A percentile compares a stretch with the other conserved stretches of the same genome.
phyloP scores from a whole-genome alignment of 2,113 vertebrate genomes.

The Cardinalis cardinalis region DNA sequence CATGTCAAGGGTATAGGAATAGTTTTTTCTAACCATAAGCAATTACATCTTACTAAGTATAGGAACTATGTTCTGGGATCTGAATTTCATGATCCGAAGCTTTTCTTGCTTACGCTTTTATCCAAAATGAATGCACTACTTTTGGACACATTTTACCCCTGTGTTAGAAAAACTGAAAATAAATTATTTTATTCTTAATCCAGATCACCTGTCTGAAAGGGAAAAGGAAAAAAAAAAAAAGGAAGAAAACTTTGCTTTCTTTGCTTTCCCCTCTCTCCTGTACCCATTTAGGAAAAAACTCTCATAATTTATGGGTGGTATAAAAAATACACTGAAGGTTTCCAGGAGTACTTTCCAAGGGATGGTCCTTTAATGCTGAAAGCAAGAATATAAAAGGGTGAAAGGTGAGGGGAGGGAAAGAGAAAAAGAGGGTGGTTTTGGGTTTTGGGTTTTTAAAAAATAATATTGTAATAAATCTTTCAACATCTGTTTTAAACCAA shows the following conservation, averaged over 20 bases:
- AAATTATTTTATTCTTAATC: not conserved
- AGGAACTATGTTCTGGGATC: not conserved
- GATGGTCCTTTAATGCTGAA: not conserved
- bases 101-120: not conserved
- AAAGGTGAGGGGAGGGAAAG: rapidly evolving
- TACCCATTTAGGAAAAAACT: not conserved
- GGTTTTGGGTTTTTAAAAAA: not conserved
- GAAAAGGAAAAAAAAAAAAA: too few species aligned
- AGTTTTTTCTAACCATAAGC: not conserved
- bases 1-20: not conserved
- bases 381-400: not conserved
- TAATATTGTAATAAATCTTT: not conserved
- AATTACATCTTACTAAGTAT: not conserved
- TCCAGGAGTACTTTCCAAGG: not conserved
- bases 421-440: not conserved
- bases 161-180: not conserved
- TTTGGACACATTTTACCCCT: not conserved
- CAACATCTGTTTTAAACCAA: not conserved
- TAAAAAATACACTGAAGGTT: not conserved
- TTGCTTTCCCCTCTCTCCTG: not conserved
- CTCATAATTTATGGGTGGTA: too few species aligned
- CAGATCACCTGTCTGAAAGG: rapidly evolving
- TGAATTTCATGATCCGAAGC: not conserved
- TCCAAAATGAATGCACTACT: not conserved
- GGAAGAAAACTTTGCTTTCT: not conserved